Base-by-base conservation (phyloP, 2,113 vertebrate genomes). In the Heterotilapia buettikoferi region DNA sequence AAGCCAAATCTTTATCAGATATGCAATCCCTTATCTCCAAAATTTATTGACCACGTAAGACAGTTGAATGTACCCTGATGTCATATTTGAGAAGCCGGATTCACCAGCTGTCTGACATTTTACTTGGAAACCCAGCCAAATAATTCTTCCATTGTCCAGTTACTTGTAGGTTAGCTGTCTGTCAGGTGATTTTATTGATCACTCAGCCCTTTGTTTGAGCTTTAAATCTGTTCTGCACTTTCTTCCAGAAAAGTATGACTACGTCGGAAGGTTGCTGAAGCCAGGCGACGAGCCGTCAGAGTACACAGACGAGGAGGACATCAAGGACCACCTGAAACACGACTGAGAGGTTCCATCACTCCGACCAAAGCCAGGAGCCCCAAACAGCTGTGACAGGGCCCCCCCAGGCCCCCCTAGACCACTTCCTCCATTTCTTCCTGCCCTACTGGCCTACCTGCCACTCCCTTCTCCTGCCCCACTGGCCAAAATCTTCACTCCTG, bases 241-340 rank as follows among this genome's bases (percentile, higher is more conserved):
- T 52, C 13, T 86, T 87, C 66, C 96, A 99, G 99, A 99, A 95
- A 99, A 99, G 92, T 99, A 99, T 33, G 98, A 99, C 89, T 99
- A 99, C 83, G 98, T 99, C n/a, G 99, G 99, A 89, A 96, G 98
- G 96, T 97, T 99, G 92, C 96, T 99, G 96, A 99, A 99, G 94
- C 98, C 99, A 6, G 98, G 99, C 36, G 99, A 99, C 90, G 99
- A 99, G 95, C 99, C 99, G 1, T 99, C 98, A 83, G 99, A 99
- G 95, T 99, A 99, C 95, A 99, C 99, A 86, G 99, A 99, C 91
- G 98, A 99, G 94, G 99, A 99, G 96, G 98, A 99, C 96, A 96
- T 98, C 96, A 99, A 98, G 96, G 99, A 99, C 97, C 99, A 99
- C 94, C 97, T 97, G 95, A 99, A 99, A 95, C 98, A 98, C 94